Base-by-base conservation (phyloP, 1,140 invertebrate genomes). In the Drosophila sp. region DNA sequence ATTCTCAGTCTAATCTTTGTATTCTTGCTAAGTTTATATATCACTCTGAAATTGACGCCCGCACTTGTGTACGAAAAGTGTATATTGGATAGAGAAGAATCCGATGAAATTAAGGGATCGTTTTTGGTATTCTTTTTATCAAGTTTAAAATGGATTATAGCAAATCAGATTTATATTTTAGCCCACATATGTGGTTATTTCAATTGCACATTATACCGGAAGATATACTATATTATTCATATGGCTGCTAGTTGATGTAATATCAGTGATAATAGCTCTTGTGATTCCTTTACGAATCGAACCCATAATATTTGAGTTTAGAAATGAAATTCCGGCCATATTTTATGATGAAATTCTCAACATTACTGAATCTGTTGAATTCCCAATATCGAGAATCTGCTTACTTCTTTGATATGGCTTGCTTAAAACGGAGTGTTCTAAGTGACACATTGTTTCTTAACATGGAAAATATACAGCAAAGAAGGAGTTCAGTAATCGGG, bases 11-110 rank as follows among this genome's bases (percentile, higher is more conserved):
- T 32, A 17, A 17, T 33, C 4, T 57, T 57, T 23, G 55, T 57
- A 17, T 57, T 17, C 17, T 32, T 57, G 30, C n/a, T 57, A 33
- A 57, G 55, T 33, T 33, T 57, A 7, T 57, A 57, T 57, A 5
- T 57, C 29, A 57, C 55, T 17, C 27, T 57, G 30, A 57, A 57
- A n/a, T 23, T 57, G n/a, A 30, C 30, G 1, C 55, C 55, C 1
- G 29, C 27, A 1, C 55, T 57, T 8, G 55, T 57, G 5, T 57
- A 57, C 17, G 55, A 57, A 17, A 57, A 57, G 30, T 57, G 29
- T 23, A 57, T 57, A 4, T 57, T 57, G 55, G 30, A 57, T 32
- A 30, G 30, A 33, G 55, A 57, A 57, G 55, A 57, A 8, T 6
- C 29, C 4, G 30, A 17, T 6, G 11, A 57, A 57, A 17, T 23